Evolutionary conservation across 2,797 vertebrate genomes (phyloP), one percentile per base, ranked within the genome.

Genomic region (Gambelia wislizenii): DNA sequence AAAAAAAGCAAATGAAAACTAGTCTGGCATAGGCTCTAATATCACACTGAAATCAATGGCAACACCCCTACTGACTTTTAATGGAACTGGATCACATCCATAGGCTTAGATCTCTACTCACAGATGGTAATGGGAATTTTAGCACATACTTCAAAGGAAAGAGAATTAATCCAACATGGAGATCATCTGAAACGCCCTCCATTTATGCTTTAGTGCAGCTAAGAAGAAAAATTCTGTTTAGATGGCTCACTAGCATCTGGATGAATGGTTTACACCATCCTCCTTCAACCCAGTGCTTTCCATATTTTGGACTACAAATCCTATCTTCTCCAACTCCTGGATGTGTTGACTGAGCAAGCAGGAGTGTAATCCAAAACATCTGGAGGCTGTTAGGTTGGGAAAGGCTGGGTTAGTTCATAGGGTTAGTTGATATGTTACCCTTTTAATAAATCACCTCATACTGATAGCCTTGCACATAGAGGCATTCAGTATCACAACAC

Each of bases 1-100:
- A 52, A 20, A 64, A n/a, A 67, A 67, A 67, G 30, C 30, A 67
- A 67, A 33, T 13, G 44, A n/a, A 56, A 85, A 72, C 9, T 5
- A 36, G 79, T 67, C 49, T 84, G n/a, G 18, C 61, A 84, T 56
- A 70, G 59, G 18, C 16, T 42, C 8, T 8, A 80, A 70, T 59
- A 64, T 85, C 8, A n/a, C 49, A 79, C 74, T 59, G 75, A 64
- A 89, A 89, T 42, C 74, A 56, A 79, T 33, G 64, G 78, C 77
- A 52, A 75, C 7, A 22, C 56, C 81, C 83, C 67, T 77, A 74
- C 59, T 36, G 47, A 78, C 36, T 36, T 84, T 89, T 84, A 84
- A 89, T 84, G 74, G 61, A 42, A 84, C 49, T 84, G 87, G 82
- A 78, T 8, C 61, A 69, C 42, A 89, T 89, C 74, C 87, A 72